Evolutionary conservation across 2,797 vertebrate species (phyloP).

Genomic region (Pangasius macronema): DNA sequence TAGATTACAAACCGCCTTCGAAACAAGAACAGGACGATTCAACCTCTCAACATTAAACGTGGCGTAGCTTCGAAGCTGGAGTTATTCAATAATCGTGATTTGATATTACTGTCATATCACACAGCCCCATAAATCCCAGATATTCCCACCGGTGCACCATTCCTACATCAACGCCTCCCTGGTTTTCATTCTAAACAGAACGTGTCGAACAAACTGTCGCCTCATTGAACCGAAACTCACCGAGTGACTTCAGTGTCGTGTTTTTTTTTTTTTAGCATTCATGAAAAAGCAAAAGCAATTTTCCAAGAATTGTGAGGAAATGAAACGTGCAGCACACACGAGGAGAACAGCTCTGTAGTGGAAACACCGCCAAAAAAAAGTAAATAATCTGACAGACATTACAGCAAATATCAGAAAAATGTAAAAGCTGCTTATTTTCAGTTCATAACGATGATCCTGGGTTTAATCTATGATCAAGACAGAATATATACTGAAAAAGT

Average conservation of each 20-base stretch:
- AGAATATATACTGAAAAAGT: too few species aligned
- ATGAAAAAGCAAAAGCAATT: not conserved
- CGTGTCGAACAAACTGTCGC: not conserved
- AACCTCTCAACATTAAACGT: not conserved
- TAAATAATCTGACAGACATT: not conserved
- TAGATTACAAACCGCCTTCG: not conserved
- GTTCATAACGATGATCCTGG: not conserved
- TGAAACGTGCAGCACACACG: not conserved
- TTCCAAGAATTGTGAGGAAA: not conserved
- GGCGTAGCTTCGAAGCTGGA: not conserved
- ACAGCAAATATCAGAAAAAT: not conserved
- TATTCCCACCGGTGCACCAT: not conserved
- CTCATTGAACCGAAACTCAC: not conserved
- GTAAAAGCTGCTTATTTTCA: not conserved
- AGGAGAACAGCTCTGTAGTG: not conserved
- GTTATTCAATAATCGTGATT: not conserved
- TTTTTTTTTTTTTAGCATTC: not conserved
- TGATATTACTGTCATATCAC: not conserved
- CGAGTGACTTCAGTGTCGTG: not conserved
- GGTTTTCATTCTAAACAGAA: not conserved
- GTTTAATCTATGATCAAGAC: not conserved
- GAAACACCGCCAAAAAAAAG: not conserved
- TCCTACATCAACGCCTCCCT: not conserved
- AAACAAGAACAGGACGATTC: not conserved
- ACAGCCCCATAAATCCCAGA: not conserved